Evolutionary conservation across 1,140 invertebrate species (phyloP).

Genomic region (Drosophila bipectinata): DNA sequence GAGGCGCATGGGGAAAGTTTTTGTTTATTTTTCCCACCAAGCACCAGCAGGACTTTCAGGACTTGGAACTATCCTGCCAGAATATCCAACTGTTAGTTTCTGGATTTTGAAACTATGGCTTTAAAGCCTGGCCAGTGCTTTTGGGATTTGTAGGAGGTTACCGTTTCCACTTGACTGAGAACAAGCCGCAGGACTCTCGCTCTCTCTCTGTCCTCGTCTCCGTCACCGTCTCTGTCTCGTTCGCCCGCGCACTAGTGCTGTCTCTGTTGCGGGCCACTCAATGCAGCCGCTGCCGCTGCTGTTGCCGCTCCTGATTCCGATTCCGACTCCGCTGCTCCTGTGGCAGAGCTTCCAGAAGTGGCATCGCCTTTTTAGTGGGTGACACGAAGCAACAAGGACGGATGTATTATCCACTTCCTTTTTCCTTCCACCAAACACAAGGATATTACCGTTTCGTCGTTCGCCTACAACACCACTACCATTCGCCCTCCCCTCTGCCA

Average conservation of each 20-base stretch:
- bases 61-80: background rate
- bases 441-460: constrained; percentile 84
- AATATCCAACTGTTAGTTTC: background rate
- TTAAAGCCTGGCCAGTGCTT: background rate
- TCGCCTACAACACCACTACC: constrained; percentile 56
- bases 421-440: constrained; percentile 84
- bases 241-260: constrained; percentile 20
- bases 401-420: constrained; percentile 84
- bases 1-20: background rate
- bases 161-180: constrained; percentile 73
- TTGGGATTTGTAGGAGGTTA: constrained; percentile 61
- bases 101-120: background rate
- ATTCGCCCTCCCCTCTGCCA: background rate
- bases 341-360: constrained; percentile 63
- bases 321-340: constrained; percentile 20
- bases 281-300: constrained; percentile 6
- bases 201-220: background rate
- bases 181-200: constrained; percentile 15
- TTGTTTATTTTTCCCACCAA: background rate
- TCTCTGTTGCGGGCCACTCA: constrained; percentile 2
- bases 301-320: constrained; percentile 31
- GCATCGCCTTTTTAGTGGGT: constrained; percentile 83
- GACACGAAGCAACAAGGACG: constrained; percentile 84
- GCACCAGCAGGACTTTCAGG: background rate
- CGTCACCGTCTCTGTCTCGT: constrained; percentile 6